Conservation (phyloP, 2,113 vertebrate species). For the Panthera leo region DNA sequence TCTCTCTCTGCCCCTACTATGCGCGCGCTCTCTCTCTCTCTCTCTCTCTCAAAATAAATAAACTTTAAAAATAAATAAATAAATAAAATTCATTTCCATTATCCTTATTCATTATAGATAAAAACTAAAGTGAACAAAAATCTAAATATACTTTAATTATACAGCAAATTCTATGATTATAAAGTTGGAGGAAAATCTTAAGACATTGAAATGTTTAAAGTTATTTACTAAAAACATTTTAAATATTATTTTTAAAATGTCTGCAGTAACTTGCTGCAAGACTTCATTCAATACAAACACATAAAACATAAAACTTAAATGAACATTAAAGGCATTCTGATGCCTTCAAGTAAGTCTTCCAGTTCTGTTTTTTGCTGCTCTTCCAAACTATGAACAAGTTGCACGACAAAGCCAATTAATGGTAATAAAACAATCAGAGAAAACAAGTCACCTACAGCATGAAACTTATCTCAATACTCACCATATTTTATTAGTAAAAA, state of each 20-base stretch:
- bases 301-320: slow-evolving; percentile 15
- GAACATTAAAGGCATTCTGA: neutral
- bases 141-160: neutral
- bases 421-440: slow-evolving; percentile 31
- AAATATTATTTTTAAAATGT: slow-evolving; percentile 28
- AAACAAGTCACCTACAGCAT: neutral
- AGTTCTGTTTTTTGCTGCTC: neutral
- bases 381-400: slow-evolving; percentile 51
- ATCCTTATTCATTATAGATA: slow-evolving; percentile 23
- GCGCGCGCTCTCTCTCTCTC: too few relatives aligned
- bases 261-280: neutral
- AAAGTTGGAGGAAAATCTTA: slow-evolving; percentile 42
- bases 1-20: too few relatives aligned
- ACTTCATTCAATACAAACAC: neutral
- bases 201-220: slow-evolving; percentile 13
- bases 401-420: neutral
- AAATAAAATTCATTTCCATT: neutral
- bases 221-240: slow-evolving; percentile 17
- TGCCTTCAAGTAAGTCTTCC: neutral
- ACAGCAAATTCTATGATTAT: slow-evolving; percentile 22
- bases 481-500: slow-evolving; percentile 23
- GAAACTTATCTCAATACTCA: slow-evolving; percentile 17
- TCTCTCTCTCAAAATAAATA: too few relatives aligned
- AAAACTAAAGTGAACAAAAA: slow-evolving; percentile 29
- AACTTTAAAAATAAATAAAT: too few relatives aligned